Evolutionary conservation across 2,888 invertebrate species (phyloP).

Genomic region (Stenchaetothrips biformis): DNA sequence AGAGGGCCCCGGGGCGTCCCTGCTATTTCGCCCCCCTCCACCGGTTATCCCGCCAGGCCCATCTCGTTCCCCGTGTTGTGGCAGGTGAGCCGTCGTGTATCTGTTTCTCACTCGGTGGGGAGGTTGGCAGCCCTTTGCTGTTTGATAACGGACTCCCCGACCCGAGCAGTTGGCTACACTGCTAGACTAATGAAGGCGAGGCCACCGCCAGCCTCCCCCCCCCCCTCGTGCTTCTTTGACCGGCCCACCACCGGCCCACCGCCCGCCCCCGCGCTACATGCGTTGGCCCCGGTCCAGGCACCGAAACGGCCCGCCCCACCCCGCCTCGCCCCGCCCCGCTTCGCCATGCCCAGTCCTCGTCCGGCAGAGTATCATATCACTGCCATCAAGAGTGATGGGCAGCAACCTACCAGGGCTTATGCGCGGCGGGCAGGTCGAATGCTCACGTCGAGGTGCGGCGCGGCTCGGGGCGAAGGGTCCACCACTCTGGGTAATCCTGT

Average conservation of each 20-base stretch:
- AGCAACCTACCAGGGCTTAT: background rate
- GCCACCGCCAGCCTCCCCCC: background rate
- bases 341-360: background rate
- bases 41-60: background rate
- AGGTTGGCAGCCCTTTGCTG: background rate
- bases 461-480: too few relatives aligned
- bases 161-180: background rate
- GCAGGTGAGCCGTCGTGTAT: background rate
- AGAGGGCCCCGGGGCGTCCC: too few relatives aligned
- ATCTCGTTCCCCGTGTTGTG: background rate
- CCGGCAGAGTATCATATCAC: background rate
- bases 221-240: too few relatives aligned
- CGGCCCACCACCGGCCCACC: conserved; percentile 1
- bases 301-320: too few relatives aligned
- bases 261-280: background rate
- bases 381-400: background rate
- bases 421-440: background rate
- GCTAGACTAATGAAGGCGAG: background rate
- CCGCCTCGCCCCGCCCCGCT: background rate
- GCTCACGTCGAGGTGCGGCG: too few relatives aligned
- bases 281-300: background rate
- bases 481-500: too few relatives aligned
- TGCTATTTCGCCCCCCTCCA: background rate
- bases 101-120: background rate
- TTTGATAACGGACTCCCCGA: background rate